Evolutionary conservation across 2,888 invertebrate genomes (phyloP), one percentile per base, ranked within the genome.

Genomic region (Odiellus spinosus): DNA sequence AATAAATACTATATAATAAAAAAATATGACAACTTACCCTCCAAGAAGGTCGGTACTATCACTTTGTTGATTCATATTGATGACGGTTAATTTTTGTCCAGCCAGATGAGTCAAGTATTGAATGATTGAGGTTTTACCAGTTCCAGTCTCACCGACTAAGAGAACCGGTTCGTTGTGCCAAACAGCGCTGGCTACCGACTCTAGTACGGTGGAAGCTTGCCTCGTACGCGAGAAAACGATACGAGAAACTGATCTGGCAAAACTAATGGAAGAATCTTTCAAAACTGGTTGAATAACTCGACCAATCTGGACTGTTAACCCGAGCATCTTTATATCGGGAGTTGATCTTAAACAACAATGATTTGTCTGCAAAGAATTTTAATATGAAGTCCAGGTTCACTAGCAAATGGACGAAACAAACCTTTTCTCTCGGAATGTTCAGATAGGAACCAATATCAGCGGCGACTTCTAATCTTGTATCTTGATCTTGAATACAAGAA

Each of bases 41-140:
- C 98, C 98, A 0, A 99, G 73, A 35, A 99, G 73, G 70, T 99
- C 98, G 0, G 88, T 81, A 8, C 86, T 86, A 67, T 99, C 98
- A 40, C 91, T 95, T 63, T 98, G 96, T 62, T 98, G 95, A 63
- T 95, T 98, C 86, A 99, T 86, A 63, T 99, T 99, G 19, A 99
- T 84, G 1, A 96, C 95, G 26, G 83, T 73, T 26, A 99, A 71
- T 61, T 80, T 84, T 56, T 85, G 81, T 0, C 85, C 67, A 0
- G 85, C 77, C 54, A 80, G 77, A 51, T 78, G 74, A 0, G 95
- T 86, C 46, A 96, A 70, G 66, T 84, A 88, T 63, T 96, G 96
- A 1, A 98, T 77, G 0, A 85, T 78, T 1, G 90, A 86, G 0
- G 98, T 99, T 71, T 98, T 98, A 1, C 98, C 98, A 0, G 91